Conservation (phyloP, 2,888 invertebrate species). For the Venusia cambrica region DNA sequence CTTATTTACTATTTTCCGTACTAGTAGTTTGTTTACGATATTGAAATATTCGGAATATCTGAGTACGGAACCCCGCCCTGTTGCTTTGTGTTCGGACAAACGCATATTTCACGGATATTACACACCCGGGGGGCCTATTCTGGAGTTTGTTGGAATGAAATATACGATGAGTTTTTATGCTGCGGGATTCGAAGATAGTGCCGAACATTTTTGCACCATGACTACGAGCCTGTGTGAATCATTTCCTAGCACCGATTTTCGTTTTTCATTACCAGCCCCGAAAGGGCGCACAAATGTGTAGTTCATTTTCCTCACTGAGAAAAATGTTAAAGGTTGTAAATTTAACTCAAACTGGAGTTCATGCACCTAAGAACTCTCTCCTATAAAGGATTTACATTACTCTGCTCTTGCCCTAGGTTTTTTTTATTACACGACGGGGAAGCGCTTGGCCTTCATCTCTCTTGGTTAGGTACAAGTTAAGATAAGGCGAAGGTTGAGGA, state of each 20-base stretch:
- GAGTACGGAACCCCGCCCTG: conserved; percentile 35
- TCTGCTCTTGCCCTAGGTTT: too few species aligned
- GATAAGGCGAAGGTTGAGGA: too few species aligned
- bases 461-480: too few species aligned
- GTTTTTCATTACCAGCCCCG: not conserved
- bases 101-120: conserved; percentile 56
- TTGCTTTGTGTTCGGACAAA: conserved; percentile 54
- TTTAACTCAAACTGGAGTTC: too few species aligned
- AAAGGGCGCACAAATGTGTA: too few species aligned
- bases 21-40: conserved; percentile 36
- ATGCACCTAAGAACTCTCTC: too few species aligned
- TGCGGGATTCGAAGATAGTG: conserved; percentile 29
- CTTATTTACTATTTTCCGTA: too few species aligned
- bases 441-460: too few species aligned
- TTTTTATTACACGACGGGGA: too few species aligned
- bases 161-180: conserved; percentile 31
- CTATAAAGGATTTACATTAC: too few species aligned
- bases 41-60: conserved; percentile 60
- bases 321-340: too few species aligned
- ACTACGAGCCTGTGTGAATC: not conserved
- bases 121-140: conserved; percentile 40
- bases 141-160: conserved; percentile 31
- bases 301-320: too few species aligned
- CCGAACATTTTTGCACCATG: conserved; percentile 6
- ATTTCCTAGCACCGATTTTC: not conserved